phyloP scores from a whole-genome alignment of 2,113 vertebrate species.

The Pachypanchax playfairii region DNA sequence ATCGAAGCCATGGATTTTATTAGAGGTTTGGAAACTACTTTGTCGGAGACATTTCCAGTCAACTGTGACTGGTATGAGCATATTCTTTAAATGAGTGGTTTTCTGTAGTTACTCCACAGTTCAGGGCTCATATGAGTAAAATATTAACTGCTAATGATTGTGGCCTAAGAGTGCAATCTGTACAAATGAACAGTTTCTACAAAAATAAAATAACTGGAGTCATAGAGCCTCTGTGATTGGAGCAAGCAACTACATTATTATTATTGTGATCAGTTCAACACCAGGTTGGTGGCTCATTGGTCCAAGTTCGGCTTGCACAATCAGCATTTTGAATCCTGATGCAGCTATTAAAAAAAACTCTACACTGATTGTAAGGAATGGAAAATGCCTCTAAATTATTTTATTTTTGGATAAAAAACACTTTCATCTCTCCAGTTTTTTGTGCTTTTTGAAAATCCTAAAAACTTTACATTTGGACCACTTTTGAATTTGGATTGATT shows the following conservation, averaged over 20 bases:
- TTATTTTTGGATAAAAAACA: neutral
- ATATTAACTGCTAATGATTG: conserved; percentile 58
- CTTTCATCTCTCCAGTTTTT: conserved; percentile 2
- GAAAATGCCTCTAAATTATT: conserved; percentile 1
- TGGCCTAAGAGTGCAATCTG: conserved; percentile 54
- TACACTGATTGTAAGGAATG: neutral
- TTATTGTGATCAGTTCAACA: conserved; percentile 53
- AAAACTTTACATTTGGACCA: too few relatives aligned
- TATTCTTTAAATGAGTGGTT: conserved; percentile 48
- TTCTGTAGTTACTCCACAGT: conserved; percentile 35
- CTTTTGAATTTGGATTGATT: conserved; percentile 4
- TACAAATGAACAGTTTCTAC: conserved; percentile 43
- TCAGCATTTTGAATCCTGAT: conserved; percentile 8
- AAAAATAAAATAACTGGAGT: conserved; percentile 19
- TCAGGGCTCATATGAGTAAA: conserved; percentile 53
- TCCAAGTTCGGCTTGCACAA: conserved; percentile 25
- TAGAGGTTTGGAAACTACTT: conserved; percentile 35
- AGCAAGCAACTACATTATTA: conserved; percentile 38
- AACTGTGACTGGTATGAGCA: conserved; percentile 36
- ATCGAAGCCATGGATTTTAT: conserved; percentile 33
- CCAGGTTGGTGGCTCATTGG: conserved; percentile 19
- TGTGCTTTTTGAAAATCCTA: neutral
- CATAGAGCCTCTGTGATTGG: conserved; percentile 10
- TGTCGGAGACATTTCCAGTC: conserved; percentile 22
- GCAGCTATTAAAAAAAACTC: conserved; percentile 10